Evolutionary conservation across 2,888 invertebrate genomes (phyloP), one percentile per base, ranked within the genome.

Genomic region (Lycocerus yunnanus): DNA sequence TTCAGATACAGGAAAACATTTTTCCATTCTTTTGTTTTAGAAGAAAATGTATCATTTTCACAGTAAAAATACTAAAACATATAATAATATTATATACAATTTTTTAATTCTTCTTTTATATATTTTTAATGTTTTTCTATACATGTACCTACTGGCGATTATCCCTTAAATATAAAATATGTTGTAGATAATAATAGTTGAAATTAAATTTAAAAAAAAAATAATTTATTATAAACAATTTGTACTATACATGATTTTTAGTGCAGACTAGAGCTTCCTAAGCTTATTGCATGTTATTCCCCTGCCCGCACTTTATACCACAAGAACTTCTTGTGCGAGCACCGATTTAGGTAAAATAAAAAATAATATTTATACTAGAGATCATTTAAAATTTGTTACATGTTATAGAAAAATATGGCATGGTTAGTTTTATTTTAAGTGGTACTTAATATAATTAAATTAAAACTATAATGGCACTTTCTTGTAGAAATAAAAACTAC

Each of bases 221-320:
- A 43, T n/a, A n/a, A 43, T 43, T 43, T 43, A n/a, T n/a, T 43
- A n/a, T 43, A 43, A 43, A 43, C 43, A 18, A 18, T 63, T 63
- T 63, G 20, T 20, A 63, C 61, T 63, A 58, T 21, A 71, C 58
- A 58, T 20, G n/a, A 11, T 71, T 85, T 85, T 82, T 78, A 85
- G 86, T 86, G 85, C 84, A 84, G 85, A 81, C 83, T 84, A 85
- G 85, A 84, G 82, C 68, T 86, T 86, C 86, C 85, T 81, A 82
- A 86, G 86, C 86, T 82, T 87, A 87, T 87, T 87, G 87, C 87
- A 86, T 85, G 85, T 82, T 84, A n/a, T 18, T 86, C 86, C 87
- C 86, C 81, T 82, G 86, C 87, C 87, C 85, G 87, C 87, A 85
- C 86, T 83, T 69, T 24, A 15, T 20, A 66, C 24, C 21, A 66